Conservation (phyloP, 2,113 vertebrate genomes). For the Trachemys scripta region DNA sequence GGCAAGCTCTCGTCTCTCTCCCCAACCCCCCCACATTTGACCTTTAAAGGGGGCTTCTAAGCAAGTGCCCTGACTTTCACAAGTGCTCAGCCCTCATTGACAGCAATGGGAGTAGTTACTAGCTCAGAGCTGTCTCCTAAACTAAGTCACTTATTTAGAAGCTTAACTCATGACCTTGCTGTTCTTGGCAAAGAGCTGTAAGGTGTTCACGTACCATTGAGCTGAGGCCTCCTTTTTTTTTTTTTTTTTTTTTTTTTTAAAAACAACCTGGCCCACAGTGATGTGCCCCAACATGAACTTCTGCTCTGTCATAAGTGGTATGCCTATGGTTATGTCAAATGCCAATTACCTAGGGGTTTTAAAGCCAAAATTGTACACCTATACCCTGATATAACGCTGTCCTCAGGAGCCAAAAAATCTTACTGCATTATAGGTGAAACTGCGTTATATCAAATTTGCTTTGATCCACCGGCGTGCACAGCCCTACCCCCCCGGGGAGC, state of each 20-base stretch:
- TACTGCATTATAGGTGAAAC: no score
- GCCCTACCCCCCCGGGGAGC: no score
- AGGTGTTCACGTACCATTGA: neutral
- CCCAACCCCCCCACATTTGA: accelerated
- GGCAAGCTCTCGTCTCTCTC: neutral
- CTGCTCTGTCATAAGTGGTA: neutral
- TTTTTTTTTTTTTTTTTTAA: no score
- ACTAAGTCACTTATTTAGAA: neutral
- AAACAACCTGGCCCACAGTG: neutral
- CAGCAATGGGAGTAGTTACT: neutral
- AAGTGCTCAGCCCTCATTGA: no score
- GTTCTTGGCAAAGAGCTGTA: neutral
- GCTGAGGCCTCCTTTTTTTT: no score
- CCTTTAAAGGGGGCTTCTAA: neutral
- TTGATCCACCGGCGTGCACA: no score
- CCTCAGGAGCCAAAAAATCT: no score
- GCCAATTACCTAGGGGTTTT: neutral
- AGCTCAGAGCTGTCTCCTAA: neutral
- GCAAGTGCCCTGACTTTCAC: neutral
- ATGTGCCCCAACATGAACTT: neutral
- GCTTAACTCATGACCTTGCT: neutral
- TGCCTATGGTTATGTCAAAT: no score
- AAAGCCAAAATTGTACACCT: neutral
- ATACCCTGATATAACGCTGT: no score
- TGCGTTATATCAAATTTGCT: no score